Evolutionary conservation across 1,140 invertebrate genomes (phyloP).

Genomic region (Lepidurus apus): DNA sequence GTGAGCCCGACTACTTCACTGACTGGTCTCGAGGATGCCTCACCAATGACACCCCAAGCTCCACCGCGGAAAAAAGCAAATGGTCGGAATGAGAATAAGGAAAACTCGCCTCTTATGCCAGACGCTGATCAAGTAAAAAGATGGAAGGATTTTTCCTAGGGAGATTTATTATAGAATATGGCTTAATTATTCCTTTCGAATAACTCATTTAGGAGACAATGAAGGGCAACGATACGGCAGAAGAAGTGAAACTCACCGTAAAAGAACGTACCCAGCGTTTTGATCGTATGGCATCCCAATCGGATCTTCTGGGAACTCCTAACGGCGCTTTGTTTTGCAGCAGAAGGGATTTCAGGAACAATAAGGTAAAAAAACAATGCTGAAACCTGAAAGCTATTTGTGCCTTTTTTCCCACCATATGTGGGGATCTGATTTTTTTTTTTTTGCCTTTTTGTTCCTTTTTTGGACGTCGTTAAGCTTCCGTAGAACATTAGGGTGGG

Average conservation of each 20-base stretch:
- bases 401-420: slow-evolving; percentile 12
- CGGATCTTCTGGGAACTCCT: slow-evolving; percentile 49
- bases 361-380: slow-evolving; percentile 54
- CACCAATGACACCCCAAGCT: neutral
- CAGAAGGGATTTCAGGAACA: slow-evolving; percentile 43
- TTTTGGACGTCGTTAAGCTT: slow-evolving; percentile 7
- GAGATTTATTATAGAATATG: no score
- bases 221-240: neutral
- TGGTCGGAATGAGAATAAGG: slow-evolving; percentile 9
- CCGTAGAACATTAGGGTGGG: neutral
- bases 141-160: neutral
- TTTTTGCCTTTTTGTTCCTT: neutral
- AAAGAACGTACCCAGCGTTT: slow-evolving; percentile 88
- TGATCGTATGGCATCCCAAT: slow-evolving; percentile 79
- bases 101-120: neutral
- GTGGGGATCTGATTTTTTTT: slow-evolving; percentile 19
- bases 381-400: slow-evolving; percentile 37
- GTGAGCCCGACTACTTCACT: slow-evolving; percentile 21
- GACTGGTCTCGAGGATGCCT: slow-evolving; percentile 33
- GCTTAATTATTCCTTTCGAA: slow-evolving; percentile 2
- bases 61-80: slow-evolving; percentile 23
- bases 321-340: slow-evolving; percentile 36
- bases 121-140: neutral
- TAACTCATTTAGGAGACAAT: neutral
- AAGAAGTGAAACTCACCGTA: slow-evolving; percentile 63